Evolutionary conservation across 2,888 invertebrate species (phyloP).

Genomic region (Macaria notata): DNA sequence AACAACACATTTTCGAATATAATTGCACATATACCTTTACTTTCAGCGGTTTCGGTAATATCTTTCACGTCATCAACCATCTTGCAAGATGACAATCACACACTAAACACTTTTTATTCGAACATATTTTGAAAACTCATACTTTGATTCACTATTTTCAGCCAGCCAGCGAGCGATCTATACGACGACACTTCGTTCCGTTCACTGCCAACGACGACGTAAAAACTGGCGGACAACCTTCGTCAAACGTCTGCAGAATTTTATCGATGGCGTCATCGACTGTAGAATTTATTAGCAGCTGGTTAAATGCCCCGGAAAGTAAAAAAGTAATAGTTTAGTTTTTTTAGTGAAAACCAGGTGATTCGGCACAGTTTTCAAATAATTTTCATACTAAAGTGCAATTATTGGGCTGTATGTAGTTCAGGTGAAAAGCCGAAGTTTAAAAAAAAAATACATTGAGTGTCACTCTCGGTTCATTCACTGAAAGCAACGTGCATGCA

Average conservation of each 20-base stretch:
- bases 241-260: slow-evolving; percentile 36
- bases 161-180: slow-evolving; percentile 79
- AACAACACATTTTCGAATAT: slow-evolving; percentile 70
- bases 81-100: slow-evolving; percentile 80
- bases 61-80: slow-evolving; percentile 82
- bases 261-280: slow-evolving; percentile 43
- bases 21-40: slow-evolving; percentile 78
- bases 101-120: slow-evolving; percentile 79
- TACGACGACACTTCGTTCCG: slow-evolving; percentile 80
- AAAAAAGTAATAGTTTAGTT: too few relatives aligned
- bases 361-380: too few relatives aligned
- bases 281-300: slow-evolving; percentile 1
- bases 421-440: too few relatives aligned
- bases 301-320: too few relatives aligned
- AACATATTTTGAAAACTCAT: slow-evolving; percentile 82
- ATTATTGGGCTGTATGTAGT: too few relatives aligned
- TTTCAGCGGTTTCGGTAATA: slow-evolving; percentile 79
- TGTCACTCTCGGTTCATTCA: too few relatives aligned
- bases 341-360: too few relatives aligned
- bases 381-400: too few relatives aligned
- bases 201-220: slow-evolving; percentile 71
- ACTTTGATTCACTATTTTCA: slow-evolving; percentile 81
- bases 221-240: slow-evolving; percentile 55
- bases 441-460: too few relatives aligned
- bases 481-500: too few relatives aligned